phyloP scores from a whole-genome alignment of 1,140 invertebrate genomes.

The Drosophila gunungcola region DNA sequence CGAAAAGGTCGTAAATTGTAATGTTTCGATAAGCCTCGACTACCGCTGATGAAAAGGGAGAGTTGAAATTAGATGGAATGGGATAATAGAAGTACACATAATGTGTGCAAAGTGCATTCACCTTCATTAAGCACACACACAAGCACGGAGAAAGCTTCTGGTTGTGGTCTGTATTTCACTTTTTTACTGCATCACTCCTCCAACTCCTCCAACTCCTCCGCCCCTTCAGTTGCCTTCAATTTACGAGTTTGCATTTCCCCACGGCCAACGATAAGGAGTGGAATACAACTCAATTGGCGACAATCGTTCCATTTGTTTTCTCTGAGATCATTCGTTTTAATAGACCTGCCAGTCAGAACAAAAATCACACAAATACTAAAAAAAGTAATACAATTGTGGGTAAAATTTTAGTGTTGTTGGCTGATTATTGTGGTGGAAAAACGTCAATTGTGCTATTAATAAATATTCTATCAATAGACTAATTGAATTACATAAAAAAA shows the following conservation, averaged over 20 bases:
- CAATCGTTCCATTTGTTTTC: constrained; percentile 59
- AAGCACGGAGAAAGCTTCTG: constrained; percentile 15
- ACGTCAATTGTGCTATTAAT: neutral
- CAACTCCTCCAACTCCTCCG: constrained; percentile 7
- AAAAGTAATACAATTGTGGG: neutral
- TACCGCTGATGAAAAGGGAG: constrained; percentile 18
- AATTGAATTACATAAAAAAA: neutral
- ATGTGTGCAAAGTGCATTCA: constrained; percentile 49
- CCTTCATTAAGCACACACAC: constrained; percentile 35
- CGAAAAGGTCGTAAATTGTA: constrained; percentile 27
- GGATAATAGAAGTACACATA: neutral
- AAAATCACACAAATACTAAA: constrained; percentile 17
- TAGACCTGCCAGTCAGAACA: constrained; percentile 43
- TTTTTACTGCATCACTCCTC: constrained; percentile 11
- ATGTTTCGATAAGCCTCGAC: constrained; percentile 23
- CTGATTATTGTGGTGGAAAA: neutral
- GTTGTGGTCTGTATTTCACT: constrained; percentile 21
- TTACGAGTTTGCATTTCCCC: constrained; percentile 32
- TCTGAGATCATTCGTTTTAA: constrained; percentile 61
- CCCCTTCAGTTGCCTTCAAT: constrained; percentile 15
- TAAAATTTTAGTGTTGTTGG: constrained; percentile 1
- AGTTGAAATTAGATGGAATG: neutral
- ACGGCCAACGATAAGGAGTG: constrained; percentile 40
- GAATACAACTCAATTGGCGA: constrained; percentile 58
- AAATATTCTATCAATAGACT: neutral